Conservation (phyloP, 2,797 vertebrate species). For the Calcarius lapponicus region DNA sequence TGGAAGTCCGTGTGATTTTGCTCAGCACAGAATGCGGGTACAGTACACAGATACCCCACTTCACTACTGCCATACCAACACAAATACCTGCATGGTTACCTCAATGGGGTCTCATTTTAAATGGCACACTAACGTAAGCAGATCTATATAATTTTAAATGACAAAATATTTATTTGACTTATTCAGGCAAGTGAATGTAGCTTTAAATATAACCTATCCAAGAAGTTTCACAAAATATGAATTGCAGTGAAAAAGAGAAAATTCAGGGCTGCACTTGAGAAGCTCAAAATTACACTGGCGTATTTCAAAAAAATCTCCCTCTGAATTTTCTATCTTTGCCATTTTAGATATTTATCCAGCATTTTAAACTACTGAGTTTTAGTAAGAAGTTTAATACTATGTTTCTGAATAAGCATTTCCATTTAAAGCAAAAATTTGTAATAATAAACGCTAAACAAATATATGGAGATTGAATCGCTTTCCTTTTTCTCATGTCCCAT, state of each 20-base stretch:
- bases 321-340: neutral
- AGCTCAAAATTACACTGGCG: constrained; percentile 6
- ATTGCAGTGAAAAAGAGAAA: constrained; percentile 41
- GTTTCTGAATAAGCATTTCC: constrained; percentile 1
- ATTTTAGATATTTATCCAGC: constrained; percentile 8
- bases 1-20: constrained; percentile 67
- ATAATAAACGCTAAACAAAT: neutral
- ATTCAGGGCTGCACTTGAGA: constrained; percentile 1
- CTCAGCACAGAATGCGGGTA: constrained; percentile 55
- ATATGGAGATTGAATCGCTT: neutral
- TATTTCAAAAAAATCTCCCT: constrained; percentile 22
- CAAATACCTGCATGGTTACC: constrained; percentile 39
- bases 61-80: constrained; percentile 41
- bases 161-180: constrained; percentile 51
- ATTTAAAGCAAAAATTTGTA: neutral
- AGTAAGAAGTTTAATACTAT: neutral
- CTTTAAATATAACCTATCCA: constrained; percentile 42
- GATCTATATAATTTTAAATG: constrained; percentile 23
- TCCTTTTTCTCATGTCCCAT: neutral
- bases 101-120: constrained; percentile 21
- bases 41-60: constrained; percentile 47
- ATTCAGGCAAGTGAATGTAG: constrained; percentile 33
- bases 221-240: constrained; percentile 45
- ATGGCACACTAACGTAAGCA: constrained; percentile 13
- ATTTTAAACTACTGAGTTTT: constrained; percentile 13